Conservation (phyloP, 2,113 vertebrate species). For the Vanacampus margaritifer region DNA sequence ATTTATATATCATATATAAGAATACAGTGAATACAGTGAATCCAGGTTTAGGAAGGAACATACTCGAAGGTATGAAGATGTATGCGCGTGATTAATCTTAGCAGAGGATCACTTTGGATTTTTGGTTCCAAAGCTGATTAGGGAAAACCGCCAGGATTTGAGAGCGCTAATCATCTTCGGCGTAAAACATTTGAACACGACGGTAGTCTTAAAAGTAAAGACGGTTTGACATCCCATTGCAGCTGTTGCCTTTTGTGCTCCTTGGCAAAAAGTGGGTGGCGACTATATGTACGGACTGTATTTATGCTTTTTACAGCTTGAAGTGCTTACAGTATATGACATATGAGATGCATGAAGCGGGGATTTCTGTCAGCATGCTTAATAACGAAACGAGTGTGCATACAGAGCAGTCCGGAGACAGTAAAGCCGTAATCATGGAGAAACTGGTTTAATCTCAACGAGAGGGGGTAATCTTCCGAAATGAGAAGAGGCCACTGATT, state of each 20-base stretch:
- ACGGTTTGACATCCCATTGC: background rate
- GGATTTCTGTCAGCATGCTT: conserved; percentile 61
- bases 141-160: conserved; percentile 40
- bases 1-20: no score
- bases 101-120: conserved; percentile 34
- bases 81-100: conserved; percentile 19
- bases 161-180: conserved; percentile 28
- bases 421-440: conserved; percentile 51
- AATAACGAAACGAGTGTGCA: conserved; percentile 36
- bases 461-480: conserved; percentile 59
- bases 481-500: conserved; percentile 45
- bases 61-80: no score
- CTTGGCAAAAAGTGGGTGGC: background rate
- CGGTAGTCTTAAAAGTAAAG: background rate
- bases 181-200: conserved; percentile 2
- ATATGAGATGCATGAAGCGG: background rate
- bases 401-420: conserved; percentile 30
- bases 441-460: conserved; percentile 58
- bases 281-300: background rate
- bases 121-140: conserved; percentile 45
- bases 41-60: no score
- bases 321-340: background rate
- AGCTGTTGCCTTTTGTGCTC: background rate
- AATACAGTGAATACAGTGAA: no score
- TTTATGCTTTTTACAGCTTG: conserved; percentile 15